Percentiles rank a stretch among this genome's conserved stretches.
phyloP scores from a whole-genome alignment of 2,113 vertebrate genomes.

The Gorsachius goisagi region DNA sequence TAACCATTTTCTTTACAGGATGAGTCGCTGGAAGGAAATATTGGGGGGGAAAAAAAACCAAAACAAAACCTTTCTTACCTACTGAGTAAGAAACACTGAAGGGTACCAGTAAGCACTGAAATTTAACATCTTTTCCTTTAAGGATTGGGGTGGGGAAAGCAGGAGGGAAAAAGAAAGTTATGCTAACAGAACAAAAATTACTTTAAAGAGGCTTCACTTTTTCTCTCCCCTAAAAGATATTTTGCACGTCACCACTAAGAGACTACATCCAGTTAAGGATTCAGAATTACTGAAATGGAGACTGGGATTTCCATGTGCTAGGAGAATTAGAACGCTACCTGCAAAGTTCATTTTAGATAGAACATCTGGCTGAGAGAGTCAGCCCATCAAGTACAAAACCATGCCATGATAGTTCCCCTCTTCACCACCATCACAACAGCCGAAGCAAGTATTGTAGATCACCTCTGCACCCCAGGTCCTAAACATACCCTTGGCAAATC shows the following conservation, averaged over 20 bases:
- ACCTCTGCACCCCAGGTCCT: neutral
- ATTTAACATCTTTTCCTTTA: neutral
- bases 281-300: neutral
- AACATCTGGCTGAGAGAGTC: neutral
- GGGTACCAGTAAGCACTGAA: neutral
- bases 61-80: neutral
- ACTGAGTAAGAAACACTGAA: neutral
- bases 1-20: neutral
- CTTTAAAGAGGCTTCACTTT: neutral
- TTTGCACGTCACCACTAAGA: neutral
- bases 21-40: neutral
- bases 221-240: neutral
- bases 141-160: neutral
- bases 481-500: neutral
- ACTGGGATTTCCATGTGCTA: neutral
- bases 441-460: neutral
- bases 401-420: rapidly evolving
- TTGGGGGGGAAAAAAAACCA: neutral
- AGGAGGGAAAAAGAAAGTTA: neutral
- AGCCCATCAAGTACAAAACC: neutral
- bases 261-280: neutral
- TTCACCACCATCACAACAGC: neutral
- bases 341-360: neutral
- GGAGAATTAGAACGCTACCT: neutral
- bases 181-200: neutral